These are phyloP conservation scores for Megaceryle torquata DNA, from an alignment of 2,113 vertebrate species.

Conservation along the genomic window DNA sequence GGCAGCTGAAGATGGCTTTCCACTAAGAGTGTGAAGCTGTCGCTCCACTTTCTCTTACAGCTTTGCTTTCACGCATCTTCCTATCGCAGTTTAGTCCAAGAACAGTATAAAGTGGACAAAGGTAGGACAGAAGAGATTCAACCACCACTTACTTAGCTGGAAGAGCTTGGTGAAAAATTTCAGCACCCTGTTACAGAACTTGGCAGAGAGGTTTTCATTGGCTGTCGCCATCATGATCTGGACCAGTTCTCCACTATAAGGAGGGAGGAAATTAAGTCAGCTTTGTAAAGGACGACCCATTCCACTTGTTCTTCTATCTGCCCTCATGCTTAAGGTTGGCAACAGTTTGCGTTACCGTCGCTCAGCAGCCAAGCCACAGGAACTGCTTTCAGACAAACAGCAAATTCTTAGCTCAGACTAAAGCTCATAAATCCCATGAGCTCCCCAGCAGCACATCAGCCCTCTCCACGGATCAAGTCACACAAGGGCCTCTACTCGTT, in stretches of 20 bases:
- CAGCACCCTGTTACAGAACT: conserved; percentile 96
- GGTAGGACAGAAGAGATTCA: conserved; percentile 1
- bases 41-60: background rate
- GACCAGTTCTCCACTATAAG: conserved; percentile 88
- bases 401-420: background rate
- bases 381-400: background rate
- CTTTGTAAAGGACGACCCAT: background rate
- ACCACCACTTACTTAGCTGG: conserved; percentile 90
- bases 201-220: conserved; percentile 94
- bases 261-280: background rate
- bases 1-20: background rate
- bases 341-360: background rate
- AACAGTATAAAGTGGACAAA: background rate
- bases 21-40: background rate
- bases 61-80: background rate
- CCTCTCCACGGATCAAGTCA: background rate
- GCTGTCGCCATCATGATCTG: conserved; percentile 99
- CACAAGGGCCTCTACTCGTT: background rate
- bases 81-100: background rate
- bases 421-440: background rate
- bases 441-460: background rate
- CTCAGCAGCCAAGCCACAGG: background rate
- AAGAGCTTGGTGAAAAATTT: conserved; percentile 99
- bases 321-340: background rate
- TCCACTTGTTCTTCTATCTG: background rate